A percentile compares a stretch with the other conserved stretches of the same genome.
phyloP scores from a whole-genome alignment of 2,113 vertebrate species.

The Myrmecobius fasciatus region DNA sequence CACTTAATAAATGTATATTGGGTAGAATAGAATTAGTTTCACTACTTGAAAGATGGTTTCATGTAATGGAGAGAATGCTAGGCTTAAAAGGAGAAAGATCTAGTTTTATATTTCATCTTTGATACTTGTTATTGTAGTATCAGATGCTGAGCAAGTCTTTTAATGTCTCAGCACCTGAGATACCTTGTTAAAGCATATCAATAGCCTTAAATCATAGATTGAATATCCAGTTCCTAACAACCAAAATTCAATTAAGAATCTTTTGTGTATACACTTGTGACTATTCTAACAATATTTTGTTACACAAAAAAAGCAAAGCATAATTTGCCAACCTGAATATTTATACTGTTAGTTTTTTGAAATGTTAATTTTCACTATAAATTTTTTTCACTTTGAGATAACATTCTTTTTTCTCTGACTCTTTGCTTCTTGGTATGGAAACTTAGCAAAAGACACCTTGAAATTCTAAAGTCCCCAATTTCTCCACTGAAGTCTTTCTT shows the following conservation, averaged over 20 bases:
- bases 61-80: background rate
- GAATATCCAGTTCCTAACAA: background rate
- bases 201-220: background rate
- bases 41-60: background rate
- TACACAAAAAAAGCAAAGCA: background rate
- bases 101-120: background rate
- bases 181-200: background rate
- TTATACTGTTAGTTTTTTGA: background rate
- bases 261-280: background rate
- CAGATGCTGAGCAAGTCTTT: background rate
- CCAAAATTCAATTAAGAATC: background rate
- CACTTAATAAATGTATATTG: background rate
- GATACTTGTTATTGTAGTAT: background rate
- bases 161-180: background rate
- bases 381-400: background rate
- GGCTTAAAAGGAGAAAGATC: background rate
- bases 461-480: background rate
- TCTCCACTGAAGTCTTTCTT: background rate
- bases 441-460: background rate
- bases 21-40: background rate
- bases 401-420: background rate
- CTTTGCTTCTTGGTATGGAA: background rate
- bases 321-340: background rate
- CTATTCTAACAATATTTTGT: background rate
- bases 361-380: background rate